phyloP scores from a whole-genome alignment of 1,140 invertebrate species.

The Saccostrea glomerata region DNA sequence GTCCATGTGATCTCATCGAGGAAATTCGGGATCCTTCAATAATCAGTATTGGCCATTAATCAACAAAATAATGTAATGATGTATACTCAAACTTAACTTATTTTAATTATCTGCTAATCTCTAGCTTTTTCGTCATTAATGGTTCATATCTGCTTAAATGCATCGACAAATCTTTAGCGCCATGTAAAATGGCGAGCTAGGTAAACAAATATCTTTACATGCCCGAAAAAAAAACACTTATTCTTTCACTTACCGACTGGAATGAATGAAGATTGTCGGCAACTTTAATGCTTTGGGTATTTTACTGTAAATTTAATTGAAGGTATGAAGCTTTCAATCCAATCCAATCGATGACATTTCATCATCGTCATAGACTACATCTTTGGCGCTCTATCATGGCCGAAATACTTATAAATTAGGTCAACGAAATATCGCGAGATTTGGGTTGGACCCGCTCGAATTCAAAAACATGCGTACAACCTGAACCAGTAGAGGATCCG shows the following conservation, averaged over 20 bases:
- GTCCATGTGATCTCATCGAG: background rate
- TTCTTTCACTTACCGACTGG: background rate
- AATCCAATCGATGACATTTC: constrained; percentile 17
- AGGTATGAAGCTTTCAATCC: background rate
- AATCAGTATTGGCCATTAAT: too few species aligned
- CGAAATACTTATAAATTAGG: constrained; percentile 7
- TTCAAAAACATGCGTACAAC: background rate
- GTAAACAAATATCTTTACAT: background rate
- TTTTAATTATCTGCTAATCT: too few species aligned
- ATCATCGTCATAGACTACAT: background rate
- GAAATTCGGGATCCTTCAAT: background rate
- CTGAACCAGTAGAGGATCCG: too few species aligned
- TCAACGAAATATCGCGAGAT: constrained; percentile 18
- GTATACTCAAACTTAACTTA: too few species aligned
- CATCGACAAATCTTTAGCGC: background rate
- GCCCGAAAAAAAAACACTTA: background rate
- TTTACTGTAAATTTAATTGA: background rate
- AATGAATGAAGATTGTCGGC: background rate
- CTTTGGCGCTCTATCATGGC: constrained; percentile 32
- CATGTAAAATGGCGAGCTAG: constrained; percentile 10
- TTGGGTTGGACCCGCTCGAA: background rate
- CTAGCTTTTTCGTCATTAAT: too few species aligned
- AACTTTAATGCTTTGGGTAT: background rate
- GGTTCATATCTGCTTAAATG: too few species aligned
- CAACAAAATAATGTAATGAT: too few species aligned